phyloP scores from a whole-genome alignment of 2,888 invertebrate species.

The Agrotis ipsilon region DNA sequence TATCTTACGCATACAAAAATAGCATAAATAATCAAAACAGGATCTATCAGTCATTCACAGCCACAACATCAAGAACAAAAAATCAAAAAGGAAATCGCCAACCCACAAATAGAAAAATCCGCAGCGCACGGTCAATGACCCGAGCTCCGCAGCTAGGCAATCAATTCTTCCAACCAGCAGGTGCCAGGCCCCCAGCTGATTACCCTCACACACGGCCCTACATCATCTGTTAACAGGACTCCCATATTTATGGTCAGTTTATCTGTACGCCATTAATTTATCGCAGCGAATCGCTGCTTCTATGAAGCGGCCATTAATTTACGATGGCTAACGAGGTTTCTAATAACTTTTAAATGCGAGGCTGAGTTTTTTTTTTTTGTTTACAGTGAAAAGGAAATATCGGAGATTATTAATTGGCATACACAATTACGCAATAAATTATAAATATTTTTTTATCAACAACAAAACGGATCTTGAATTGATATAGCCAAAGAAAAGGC shows the following conservation, averaged over 20 bases:
- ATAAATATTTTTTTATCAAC: background rate
- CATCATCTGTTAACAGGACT: constrained; percentile 55
- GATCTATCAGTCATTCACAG: background rate
- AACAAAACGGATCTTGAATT: background rate
- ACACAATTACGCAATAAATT: background rate
- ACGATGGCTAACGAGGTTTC: constrained; percentile 39
- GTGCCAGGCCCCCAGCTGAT: constrained; percentile 54
- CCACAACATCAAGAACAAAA: background rate
- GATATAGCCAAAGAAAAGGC: background rate
- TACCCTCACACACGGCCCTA: constrained; percentile 47
- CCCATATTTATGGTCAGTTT: constrained; percentile 46
- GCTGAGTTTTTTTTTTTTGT: constrained; percentile 5
- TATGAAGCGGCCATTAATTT: constrained; percentile 39
- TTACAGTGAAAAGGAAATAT: background rate
- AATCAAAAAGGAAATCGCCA: background rate
- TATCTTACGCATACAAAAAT: background rate
- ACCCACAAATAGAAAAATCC: constrained; percentile 22
- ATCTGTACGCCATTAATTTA: constrained; percentile 51
- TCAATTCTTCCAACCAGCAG: constrained; percentile 53
- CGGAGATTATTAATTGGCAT: background rate
- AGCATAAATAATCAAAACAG: too few species aligned
- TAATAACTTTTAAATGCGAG: constrained; percentile 16
- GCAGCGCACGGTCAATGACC: constrained; percentile 26
- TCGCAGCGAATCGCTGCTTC: constrained; percentile 31
- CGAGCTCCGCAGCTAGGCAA: constrained; percentile 35